Evolutionary conservation across 1,140 invertebrate genomes (phyloP), one percentile per base, ranked within the genome.

Genomic region (Pachypeltis micranthus): DNA sequence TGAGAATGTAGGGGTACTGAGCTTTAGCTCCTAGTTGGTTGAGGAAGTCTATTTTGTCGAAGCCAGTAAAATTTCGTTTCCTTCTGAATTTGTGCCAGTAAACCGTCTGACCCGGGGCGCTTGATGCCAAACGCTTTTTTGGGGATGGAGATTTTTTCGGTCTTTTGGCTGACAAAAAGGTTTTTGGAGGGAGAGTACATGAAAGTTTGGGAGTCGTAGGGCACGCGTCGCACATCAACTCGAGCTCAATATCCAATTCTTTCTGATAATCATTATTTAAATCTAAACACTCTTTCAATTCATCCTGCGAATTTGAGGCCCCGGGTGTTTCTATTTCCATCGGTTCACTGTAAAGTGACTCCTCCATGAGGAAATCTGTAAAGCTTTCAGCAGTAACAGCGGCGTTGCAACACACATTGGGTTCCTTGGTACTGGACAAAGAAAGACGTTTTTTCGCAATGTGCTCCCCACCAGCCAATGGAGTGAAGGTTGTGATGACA

Each of bases 1-100:
- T 29, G 10, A 67, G 26, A 10, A 70, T 62, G 25, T 54, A 26
- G 14, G 26, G 31, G 47, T 65, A 62, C 51, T 61, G 58, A 26
- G 58, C 28, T 57, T 65, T 64, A 4, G 62, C 65, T 2, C 67
- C 64, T n/a, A 71, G 51, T 21, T 65, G 63, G 54, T 61, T 65
- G 16, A 71, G 39, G 44, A 71, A 63, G 47, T 71, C 69, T 0
- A 71, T 57, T 14, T 67, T 51, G 31, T 67, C 65, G 57, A 55
- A 56, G 16, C 68, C 70, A 31, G 51, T 44, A 26, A 65, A 21
- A 14, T 16, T 29, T n/a, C 27, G 26, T n/a, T n/a, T 39, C 12
- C 12, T 10, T 21, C 21, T 10, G 7, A 4, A 16, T 51, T 21
- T 10, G 12, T 51, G 47, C 7, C 7, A 7, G 31, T 10, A 39